Base-by-base conservation (phyloP, 1,140 invertebrate genomes). In the Drosophila malerkotliana region DNA sequence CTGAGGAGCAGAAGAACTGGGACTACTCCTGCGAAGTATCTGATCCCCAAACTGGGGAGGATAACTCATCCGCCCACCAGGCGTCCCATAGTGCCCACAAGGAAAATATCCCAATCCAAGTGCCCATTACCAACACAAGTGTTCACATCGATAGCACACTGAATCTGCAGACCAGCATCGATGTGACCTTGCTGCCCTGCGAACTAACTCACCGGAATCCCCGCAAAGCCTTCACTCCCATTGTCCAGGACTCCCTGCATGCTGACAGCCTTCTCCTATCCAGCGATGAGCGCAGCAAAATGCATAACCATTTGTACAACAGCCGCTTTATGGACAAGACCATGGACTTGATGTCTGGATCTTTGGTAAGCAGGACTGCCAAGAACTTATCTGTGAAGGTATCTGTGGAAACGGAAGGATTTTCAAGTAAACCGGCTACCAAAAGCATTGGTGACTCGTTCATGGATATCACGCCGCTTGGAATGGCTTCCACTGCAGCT, bases 21-120 rank as follows among this genome's bases (percentile, higher is more conserved):
- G 79, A 79, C 37, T 60, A 88, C 44, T 88, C 83, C 7, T 88
- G 75, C 56, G 82, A 87, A 41, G 59, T 87, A 28, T 88, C 82
- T 3, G 83, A 85, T 53, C 64, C 67, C 30, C 58, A 62, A 7
- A 71, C 56, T 57, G 82, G 59, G n/a, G 78, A 81, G 15, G 81
- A 80, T 10, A 87, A 68, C 52, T 37, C 62, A 12, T 66, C 69
- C 39, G 24, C 12, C 3, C 6, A 32, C 6, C 45, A 26, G 3
- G n/a, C 30, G 9, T 0, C 15, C 7, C 24, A 34, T 37, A 37
- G 54, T 4, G 61, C 34, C 37, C 41, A 75, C 14, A 87, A 87
- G 39, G 82, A 82, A 24, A 88, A 87, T 30, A 24, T 55, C 5
- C 34, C 32, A 0, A 14, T 71, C 24, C 18, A n/a, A 10, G 3